phyloP scores from a whole-genome alignment of 1,140 invertebrate species.

The Sogatella furcifera region DNA sequence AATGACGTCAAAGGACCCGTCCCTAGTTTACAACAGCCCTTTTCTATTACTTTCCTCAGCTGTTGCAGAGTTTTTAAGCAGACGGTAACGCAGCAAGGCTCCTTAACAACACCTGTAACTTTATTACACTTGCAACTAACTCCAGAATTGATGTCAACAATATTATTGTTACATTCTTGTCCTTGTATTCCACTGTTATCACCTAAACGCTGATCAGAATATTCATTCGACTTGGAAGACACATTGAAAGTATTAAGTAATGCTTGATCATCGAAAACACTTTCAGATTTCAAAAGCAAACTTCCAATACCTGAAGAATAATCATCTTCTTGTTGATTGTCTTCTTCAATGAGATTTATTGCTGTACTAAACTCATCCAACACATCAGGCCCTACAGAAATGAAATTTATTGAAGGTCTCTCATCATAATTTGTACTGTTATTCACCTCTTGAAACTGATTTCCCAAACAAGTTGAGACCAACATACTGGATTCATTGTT shows the following conservation, averaged over 20 bases:
- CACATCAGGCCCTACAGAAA: too few relatives aligned
- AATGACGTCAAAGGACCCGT: too few relatives aligned
- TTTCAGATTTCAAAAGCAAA: background rate
- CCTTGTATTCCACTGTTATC: background rate
- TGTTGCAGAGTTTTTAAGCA: constrained; percentile 27
- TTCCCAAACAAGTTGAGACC: too few relatives aligned
- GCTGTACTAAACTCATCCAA: too few relatives aligned
- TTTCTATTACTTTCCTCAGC: constrained; percentile 21
- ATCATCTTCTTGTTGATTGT: too few relatives aligned
- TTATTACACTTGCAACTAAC: background rate
- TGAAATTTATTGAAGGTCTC: too few relatives aligned
- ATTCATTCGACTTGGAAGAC: background rate
- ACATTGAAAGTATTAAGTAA: background rate
- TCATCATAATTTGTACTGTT: too few relatives aligned
- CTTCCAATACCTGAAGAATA: too few relatives aligned
- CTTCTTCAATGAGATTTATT: too few relatives aligned
- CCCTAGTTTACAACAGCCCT: constrained; percentile 12
- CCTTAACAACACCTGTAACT: background rate
- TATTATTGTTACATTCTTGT: background rate
- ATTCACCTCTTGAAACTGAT: too few relatives aligned
- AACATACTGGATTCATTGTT: too few relatives aligned
- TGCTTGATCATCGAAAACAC: background rate
- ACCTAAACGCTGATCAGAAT: background rate
- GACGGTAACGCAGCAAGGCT: constrained; percentile 27
- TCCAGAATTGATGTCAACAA: background rate